Conservation (phyloP, 1,140 invertebrate genomes). For the Nasonia vitripennis region DNA sequence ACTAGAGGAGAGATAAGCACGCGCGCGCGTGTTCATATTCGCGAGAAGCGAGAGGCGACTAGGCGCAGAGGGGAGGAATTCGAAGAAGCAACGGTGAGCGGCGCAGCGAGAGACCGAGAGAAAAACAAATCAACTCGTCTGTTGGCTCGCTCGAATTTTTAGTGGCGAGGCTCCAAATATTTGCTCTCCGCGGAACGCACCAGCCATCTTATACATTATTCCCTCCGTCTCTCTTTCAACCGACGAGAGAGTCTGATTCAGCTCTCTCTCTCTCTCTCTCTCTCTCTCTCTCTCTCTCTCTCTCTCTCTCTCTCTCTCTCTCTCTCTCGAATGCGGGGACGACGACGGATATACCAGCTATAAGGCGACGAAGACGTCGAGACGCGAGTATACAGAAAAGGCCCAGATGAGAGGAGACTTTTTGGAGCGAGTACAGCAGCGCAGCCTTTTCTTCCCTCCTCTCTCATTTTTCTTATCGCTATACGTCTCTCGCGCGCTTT, state of each 20-base stretch:
- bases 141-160: constrained; percentile 74
- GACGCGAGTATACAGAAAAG: constrained; percentile 30
- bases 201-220: constrained; percentile 50
- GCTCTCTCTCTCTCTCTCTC: background rate
- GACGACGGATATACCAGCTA: constrained; percentile 60
- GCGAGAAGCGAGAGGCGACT: constrained; percentile 3
- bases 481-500: constrained; percentile 20
- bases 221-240: constrained; percentile 18
- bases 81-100: constrained; percentile 49
- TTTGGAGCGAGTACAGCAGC: constrained; percentile 34
- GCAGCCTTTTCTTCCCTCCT: constrained; percentile 27
- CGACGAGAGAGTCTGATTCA: constrained; percentile 46
- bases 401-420: constrained; percentile 45
- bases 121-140: constrained; percentile 73
- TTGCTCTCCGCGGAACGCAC: constrained; percentile 65
- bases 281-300: no score
- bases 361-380: background rate
- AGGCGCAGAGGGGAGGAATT: constrained; percentile 26
- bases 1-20: constrained; percentile 12
- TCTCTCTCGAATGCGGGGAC: background rate
- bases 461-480: constrained; percentile 52
- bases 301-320: no score
- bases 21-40: constrained; percentile 30
- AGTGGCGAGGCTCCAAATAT: constrained; percentile 75
- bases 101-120: constrained; percentile 22